phyloP scores from a whole-genome alignment of 1,140 invertebrate species.

The Drosophila fuyamai region DNA sequence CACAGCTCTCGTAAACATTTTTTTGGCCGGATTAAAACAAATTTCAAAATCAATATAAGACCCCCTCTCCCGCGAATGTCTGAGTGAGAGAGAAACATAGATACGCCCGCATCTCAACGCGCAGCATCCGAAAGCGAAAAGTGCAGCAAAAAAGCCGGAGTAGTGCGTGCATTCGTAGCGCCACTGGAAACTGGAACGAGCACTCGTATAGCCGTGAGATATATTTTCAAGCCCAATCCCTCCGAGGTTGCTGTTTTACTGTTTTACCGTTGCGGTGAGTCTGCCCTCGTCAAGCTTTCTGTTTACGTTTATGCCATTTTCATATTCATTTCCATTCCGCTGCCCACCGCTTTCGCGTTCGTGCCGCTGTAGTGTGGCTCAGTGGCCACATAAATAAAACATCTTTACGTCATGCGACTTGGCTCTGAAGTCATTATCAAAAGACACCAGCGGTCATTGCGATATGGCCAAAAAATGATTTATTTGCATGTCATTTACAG shows the following conservation, averaged over 20 bases:
- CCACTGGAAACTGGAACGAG: slow-evolving; percentile 41
- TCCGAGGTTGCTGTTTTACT: slow-evolving; percentile 1
- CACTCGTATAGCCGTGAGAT: slow-evolving; percentile 16
- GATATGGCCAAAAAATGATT: slow-evolving; percentile 16
- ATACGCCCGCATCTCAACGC: slow-evolving; percentile 34
- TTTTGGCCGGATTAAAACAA: background rate
- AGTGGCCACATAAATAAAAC: slow-evolving; percentile 66
- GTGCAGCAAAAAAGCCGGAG: slow-evolving; percentile 36
- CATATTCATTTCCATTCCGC: slow-evolving; percentile 34
- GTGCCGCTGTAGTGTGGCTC: slow-evolving; percentile 55
- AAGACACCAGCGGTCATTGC: slow-evolving; percentile 1
- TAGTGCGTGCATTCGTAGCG: slow-evolving; percentile 24
- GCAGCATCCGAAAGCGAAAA: slow-evolving; percentile 30
- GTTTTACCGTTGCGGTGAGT: slow-evolving; percentile 39
- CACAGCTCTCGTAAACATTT: background rate
- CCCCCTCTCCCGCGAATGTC: background rate
- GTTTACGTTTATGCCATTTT: slow-evolving; percentile 30
- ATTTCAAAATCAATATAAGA: slow-evolving; percentile 35
- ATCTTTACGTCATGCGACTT: slow-evolving; percentile 69
- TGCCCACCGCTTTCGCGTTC: slow-evolving; percentile 53
- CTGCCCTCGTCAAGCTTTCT: slow-evolving; percentile 40
- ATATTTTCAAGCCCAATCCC: slow-evolving; percentile 34
- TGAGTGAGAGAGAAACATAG: slow-evolving; percentile 21
- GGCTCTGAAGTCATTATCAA: slow-evolving; percentile 51
- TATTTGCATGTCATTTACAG: slow-evolving; percentile 30